phyloP scores from a whole-genome alignment of 2,113 vertebrate species.

The Emydura subglobosa region DNA sequence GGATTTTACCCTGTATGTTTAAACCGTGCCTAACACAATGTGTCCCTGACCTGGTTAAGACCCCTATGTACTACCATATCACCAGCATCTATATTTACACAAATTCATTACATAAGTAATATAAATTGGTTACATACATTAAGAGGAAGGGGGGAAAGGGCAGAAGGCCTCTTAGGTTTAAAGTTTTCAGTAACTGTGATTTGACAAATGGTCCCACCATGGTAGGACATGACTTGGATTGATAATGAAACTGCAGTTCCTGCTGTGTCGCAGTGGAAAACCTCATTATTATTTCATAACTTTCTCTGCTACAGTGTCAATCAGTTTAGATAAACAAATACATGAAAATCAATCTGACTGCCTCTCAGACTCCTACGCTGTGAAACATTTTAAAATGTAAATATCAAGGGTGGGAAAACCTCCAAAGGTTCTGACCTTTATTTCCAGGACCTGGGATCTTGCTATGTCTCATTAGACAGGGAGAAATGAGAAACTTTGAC shows the following conservation, averaged over 20 bases:
- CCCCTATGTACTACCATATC: not conserved
- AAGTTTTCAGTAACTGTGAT: not conserved
- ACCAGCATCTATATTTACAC: not conserved
- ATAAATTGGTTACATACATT: constrained; percentile 18
- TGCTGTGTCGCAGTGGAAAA: not conserved
- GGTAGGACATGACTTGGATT: not conserved
- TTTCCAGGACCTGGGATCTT: constrained; percentile 43
- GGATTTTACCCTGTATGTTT: not conserved
- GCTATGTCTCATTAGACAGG: not conserved
- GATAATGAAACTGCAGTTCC: not conserved
- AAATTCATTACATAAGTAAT: constrained; percentile 7
- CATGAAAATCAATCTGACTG: constrained; percentile 19
- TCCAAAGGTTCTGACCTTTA: constrained; percentile 51
- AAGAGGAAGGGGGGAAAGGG: not conserved
- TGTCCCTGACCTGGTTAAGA: not conserved
- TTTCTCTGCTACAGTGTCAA: constrained; percentile 13
- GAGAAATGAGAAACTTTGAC: constrained; percentile 46
- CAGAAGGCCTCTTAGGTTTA: not conserved
- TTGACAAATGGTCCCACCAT: not conserved
- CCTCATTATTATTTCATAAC: constrained; percentile 45
- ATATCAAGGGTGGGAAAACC: constrained; percentile 69
- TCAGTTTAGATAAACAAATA: constrained; percentile 54
- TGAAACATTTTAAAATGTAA: constrained; percentile 47
- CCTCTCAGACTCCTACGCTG: constrained; percentile 18
- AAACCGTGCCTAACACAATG: not conserved